Conservation (phyloP, 2,113 vertebrate genomes). For the Paracanthobrama guichenoti region DNA sequence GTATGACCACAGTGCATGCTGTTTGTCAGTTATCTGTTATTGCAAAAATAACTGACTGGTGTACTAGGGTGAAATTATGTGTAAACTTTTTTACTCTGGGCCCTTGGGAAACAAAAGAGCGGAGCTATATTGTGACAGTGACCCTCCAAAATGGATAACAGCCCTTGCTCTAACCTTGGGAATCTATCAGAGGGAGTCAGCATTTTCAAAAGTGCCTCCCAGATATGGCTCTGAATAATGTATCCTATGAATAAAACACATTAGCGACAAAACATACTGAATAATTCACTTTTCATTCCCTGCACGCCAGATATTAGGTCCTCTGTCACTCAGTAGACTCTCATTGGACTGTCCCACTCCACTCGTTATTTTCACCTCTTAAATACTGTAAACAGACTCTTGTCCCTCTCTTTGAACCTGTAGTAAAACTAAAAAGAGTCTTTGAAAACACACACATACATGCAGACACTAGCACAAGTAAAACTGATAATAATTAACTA, state of each 20-base stretch:
- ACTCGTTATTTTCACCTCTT: conserved; percentile 70
- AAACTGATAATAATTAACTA: conserved; percentile 50
- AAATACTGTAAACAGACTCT: conserved; percentile 58
- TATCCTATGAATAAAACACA: conserved; percentile 81
- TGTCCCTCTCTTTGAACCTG: neutral
- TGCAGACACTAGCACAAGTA: conserved; percentile 4
- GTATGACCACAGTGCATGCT: neutral
- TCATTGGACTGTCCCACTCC: conserved; percentile 60
- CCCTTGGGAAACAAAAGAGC: conserved; percentile 27
- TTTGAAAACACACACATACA: conserved; percentile 13
- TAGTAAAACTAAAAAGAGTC: neutral
- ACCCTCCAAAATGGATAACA: conserved; percentile 52
- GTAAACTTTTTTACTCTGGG: neutral
- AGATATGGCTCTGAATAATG: conserved; percentile 75
- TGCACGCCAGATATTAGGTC: conserved; percentile 69
- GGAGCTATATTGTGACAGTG: conserved; percentile 51
- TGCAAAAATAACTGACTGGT: conserved; percentile 26
- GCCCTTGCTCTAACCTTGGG: conserved; percentile 61
- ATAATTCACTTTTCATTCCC: conserved; percentile 78
- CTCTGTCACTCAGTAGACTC: conserved; percentile 60
- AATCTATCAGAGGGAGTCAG: conserved; percentile 66
- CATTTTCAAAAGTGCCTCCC: conserved; percentile 68
- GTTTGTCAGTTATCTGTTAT: conserved; percentile 28
- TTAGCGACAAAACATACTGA: conserved; percentile 78
- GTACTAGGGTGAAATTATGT: conserved; percentile 23